A percentile compares a stretch with the other conserved stretches of the same genome.
Evolutionary conservation across 2,113 vertebrate species (phyloP).

Genomic region (Eudyptes chrysolophus): DNA sequence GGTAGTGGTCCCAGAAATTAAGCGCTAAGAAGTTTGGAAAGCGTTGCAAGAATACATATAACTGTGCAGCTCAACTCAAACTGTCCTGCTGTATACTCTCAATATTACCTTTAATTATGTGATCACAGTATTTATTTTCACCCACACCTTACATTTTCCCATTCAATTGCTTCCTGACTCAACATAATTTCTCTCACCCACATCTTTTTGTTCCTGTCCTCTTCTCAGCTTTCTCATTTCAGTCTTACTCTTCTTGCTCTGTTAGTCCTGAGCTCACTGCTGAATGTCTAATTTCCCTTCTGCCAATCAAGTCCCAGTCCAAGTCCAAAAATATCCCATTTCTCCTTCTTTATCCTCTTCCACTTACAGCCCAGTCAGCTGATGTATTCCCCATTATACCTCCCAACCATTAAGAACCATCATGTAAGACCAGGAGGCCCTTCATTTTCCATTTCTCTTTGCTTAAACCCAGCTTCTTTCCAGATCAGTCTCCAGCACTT

Average conservation of each 20-base stretch:
- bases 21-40: background rate
- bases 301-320: background rate
- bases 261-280: background rate
- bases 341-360: background rate
- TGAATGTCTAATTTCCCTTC: background rate
- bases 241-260: background rate
- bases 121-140: background rate
- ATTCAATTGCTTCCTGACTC: background rate
- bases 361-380: background rate
- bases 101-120: background rate
- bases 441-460: background rate
- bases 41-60: background rate
- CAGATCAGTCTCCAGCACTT: background rate
- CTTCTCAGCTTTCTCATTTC: background rate
- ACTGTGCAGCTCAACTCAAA: background rate
- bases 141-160: background rate
- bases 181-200: background rate
- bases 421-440: background rate
- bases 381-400: background rate
- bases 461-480: background rate
- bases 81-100: background rate
- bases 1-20: background rate
- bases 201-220: background rate
- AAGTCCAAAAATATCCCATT: background rate
- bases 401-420: background rate